phyloP scores from a whole-genome alignment of 1,140 invertebrate genomes.

The Drosophila bocqueti region DNA sequence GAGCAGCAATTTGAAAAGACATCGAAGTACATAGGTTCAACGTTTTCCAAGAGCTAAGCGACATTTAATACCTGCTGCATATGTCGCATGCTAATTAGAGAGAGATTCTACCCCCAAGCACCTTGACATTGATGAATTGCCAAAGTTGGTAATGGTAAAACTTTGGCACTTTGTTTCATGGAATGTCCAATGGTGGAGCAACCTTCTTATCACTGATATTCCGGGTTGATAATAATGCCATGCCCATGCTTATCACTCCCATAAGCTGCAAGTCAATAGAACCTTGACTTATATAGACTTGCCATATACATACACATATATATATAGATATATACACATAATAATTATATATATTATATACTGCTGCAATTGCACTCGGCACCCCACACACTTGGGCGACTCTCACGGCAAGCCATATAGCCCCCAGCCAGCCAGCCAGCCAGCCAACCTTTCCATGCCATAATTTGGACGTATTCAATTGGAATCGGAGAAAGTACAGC shows the following conservation, averaged over 20 bases:
- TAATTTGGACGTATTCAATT: conserved; percentile 40
- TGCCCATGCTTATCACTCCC: conserved; percentile 36
- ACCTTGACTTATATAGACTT: conserved; percentile 69
- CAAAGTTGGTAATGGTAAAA: conserved; percentile 13
- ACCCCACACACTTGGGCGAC: conserved; percentile 14
- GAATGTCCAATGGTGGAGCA: background rate
- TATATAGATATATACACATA: too few species aligned
- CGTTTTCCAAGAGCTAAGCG: background rate
- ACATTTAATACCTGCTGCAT: conserved; percentile 14
- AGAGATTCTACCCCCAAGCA: background rate
- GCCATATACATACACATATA: background rate
- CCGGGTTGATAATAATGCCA: conserved; percentile 35
- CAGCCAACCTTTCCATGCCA: background rate
- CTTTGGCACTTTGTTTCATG: background rate
- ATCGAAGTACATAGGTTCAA: background rate
- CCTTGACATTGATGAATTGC: conserved; percentile 74
- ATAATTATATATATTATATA: background rate
- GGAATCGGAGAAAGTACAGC: conserved; percentile 73
- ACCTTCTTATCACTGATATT: conserved; percentile 29
- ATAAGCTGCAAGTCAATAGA: conserved; percentile 63
- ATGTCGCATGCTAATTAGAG: conserved; percentile 63
- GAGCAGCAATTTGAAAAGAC: background rate
- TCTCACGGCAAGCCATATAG: conserved; percentile 25
- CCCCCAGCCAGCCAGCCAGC: too few species aligned
- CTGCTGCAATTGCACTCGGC: conserved; percentile 27